These are phyloP conservation scores for Sparus aurata DNA, from an alignment of 2,797 vertebrate genomes.

Conservation along the genomic window DNA sequence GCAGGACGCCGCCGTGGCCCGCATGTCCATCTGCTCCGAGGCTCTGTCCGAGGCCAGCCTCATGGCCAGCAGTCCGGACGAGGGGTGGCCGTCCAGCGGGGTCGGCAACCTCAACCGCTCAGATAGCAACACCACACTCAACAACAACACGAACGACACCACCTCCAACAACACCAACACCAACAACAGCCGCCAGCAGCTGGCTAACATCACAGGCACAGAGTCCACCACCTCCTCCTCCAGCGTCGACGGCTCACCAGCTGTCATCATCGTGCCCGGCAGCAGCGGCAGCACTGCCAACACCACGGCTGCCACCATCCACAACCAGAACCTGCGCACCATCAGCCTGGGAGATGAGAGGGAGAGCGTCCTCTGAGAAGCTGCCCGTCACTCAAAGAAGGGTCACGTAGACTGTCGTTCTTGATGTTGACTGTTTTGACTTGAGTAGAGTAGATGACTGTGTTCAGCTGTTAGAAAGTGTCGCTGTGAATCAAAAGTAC, in stretches of 20 bases:
- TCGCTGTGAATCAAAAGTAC: conserved; percentile 40
- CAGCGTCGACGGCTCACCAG: conserved; percentile 52
- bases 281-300: conserved; percentile 80
- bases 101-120: conserved; percentile 92
- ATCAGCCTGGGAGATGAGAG: conserved; percentile 92
- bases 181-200: conserved; percentile 78
- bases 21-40: conserved; percentile 99
- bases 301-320: conserved; percentile 72
- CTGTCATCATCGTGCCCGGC: conserved; percentile 88
- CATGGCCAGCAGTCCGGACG: conserved; percentile 94
- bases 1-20: conserved; percentile 89
- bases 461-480: conserved; percentile 38
- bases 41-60: conserved; percentile 89
- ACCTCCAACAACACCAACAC: conserved; percentile 78
- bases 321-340: conserved; percentile 93
- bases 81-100: conserved; percentile 89
- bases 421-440: conserved; percentile 47
- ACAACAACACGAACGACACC: conserved; percentile 91
- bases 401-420: conserved; percentile 1
- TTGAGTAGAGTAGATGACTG: conserved; percentile 26
- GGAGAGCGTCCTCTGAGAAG: conserved; percentile 93
- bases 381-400: background rate
- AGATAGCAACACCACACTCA: conserved; percentile 88
- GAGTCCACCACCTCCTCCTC: conserved; percentile 77
- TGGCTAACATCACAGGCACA: conserved; percentile 78